Evolutionary conservation across 2,888 invertebrate genomes (phyloP).

Genomic region (Tipula helvola): DNA sequence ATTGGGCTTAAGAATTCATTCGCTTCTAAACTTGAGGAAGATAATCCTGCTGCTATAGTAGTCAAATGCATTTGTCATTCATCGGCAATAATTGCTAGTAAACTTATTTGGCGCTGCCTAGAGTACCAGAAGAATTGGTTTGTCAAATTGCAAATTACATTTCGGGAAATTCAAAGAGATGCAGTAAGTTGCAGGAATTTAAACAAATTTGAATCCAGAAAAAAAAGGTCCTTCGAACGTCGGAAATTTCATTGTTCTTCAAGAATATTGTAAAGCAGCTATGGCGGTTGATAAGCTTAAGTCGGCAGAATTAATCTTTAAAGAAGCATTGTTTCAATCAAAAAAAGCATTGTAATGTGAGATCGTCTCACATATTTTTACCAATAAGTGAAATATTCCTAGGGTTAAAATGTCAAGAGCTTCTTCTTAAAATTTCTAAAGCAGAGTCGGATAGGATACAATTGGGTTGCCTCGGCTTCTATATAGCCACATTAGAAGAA

Average conservation of each 20-base stretch:
- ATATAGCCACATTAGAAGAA: too few relatives aligned
- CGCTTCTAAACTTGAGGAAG: too few relatives aligned
- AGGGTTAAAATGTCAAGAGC: too few relatives aligned
- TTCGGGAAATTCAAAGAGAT: not conserved
- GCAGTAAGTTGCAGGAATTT: constrained; percentile 13
- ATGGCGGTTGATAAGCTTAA: constrained; percentile 17
- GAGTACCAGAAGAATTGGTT: not conserved
- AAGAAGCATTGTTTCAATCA: constrained; percentile 18
- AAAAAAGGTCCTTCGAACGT: constrained; percentile 15
- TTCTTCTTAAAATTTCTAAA: too few relatives aligned
- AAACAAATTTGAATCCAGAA: constrained; percentile 13
- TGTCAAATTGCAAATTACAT: not conserved
- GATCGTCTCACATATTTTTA: not conserved
- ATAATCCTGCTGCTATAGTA: too few relatives aligned
- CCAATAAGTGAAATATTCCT: too few relatives aligned
- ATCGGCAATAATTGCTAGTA: not conserved
- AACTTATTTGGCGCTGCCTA: not conserved
- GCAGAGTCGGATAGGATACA: too few relatives aligned
- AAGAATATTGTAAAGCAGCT: constrained; percentile 16
- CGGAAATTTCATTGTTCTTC: constrained; percentile 15
- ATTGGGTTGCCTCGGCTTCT: too few relatives aligned
- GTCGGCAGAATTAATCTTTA: constrained; percentile 15
- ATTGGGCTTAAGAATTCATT: too few relatives aligned
- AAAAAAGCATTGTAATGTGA: constrained; percentile 12
- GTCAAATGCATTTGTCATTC: too few relatives aligned